Evolutionary conservation across 2,113 vertebrate genomes (phyloP).

Genomic region (Alectura lathami): DNA sequence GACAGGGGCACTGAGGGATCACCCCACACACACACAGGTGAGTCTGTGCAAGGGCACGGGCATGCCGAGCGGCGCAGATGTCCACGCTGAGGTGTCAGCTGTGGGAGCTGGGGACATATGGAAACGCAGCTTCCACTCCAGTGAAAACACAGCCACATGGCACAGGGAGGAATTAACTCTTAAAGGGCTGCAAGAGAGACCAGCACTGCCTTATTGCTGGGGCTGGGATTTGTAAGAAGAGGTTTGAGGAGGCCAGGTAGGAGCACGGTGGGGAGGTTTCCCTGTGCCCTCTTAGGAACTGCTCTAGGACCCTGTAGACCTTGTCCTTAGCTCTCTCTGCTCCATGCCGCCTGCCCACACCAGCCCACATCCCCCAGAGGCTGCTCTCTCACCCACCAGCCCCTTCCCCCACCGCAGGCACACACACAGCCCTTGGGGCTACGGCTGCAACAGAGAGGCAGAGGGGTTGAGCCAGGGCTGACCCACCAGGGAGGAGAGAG

Average conservation of each 20-base stretch:
- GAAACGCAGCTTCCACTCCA: constrained; percentile 31
- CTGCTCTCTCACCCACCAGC: not conserved
- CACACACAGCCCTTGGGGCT: not conserved
- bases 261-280: not conserved
- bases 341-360: not conserved
- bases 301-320: not conserved
- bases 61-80: not conserved
- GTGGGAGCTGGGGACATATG: not conserved
- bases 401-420: not conserved
- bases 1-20: not conserved
- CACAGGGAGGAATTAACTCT: not conserved
- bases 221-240: not conserved
- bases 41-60: not conserved
- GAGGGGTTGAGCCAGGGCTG: not conserved
- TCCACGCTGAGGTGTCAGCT: not conserved
- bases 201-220: rapidly evolving
- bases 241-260: not conserved
- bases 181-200: not conserved
- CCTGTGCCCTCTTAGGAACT: not conserved
- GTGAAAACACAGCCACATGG: not conserved
- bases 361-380: not conserved
- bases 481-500: not conserved
- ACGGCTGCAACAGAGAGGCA: not conserved
- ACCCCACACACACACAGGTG: not conserved
- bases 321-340: not conserved